Percentiles rank a stretch among this genome's conserved stretches.
These are phyloP conservation scores for Erebia epiphron DNA, from an alignment of 2,888 invertebrate genomes.

Conservation along the genomic window DNA sequence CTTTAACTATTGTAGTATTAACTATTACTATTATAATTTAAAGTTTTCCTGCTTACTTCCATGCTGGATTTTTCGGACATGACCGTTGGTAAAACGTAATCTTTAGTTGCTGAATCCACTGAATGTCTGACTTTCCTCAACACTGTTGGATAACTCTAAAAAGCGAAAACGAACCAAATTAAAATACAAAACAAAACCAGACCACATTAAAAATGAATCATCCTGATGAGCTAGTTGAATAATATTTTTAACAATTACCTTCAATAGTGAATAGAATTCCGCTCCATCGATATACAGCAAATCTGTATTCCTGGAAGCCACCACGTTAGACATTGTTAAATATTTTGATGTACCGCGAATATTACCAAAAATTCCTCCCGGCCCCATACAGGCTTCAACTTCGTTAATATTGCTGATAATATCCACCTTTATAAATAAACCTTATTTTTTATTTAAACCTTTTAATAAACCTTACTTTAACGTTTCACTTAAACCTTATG, in stretches of 20 bases:
- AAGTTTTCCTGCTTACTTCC: slow-evolving; percentile 50
- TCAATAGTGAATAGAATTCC: slow-evolving; percentile 73
- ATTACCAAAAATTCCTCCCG: slow-evolving; percentile 78
- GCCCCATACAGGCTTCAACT: slow-evolving; percentile 77
- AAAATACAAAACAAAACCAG: neutral
- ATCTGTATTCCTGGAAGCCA: slow-evolving; percentile 77
- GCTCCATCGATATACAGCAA: slow-evolving; percentile 70
- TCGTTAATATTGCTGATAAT: slow-evolving; percentile 69
- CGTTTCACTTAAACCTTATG: too few relatives aligned
- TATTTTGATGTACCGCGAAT: slow-evolving; percentile 69
- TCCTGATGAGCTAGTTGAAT: neutral
- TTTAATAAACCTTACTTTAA: too few relatives aligned
- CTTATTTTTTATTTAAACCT: too few relatives aligned
- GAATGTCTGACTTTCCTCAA: slow-evolving; percentile 68
- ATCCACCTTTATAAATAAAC: slow-evolving; percentile 62
- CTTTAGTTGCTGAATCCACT: slow-evolving; percentile 65
- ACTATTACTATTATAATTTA: neutral
- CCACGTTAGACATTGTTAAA: slow-evolving; percentile 69
- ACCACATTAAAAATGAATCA: neutral
- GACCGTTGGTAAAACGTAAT: slow-evolving; percentile 74
- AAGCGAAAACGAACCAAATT: slow-evolving; percentile 30
- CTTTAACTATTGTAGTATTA: too few relatives aligned
- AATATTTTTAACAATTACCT: slow-evolving; percentile 50
- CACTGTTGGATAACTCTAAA: slow-evolving; percentile 76
- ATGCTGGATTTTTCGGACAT: slow-evolving; percentile 54